phyloP scores from a whole-genome alignment of 2,113 vertebrate species.

The Paramisgurnus dabryanus region DNA sequence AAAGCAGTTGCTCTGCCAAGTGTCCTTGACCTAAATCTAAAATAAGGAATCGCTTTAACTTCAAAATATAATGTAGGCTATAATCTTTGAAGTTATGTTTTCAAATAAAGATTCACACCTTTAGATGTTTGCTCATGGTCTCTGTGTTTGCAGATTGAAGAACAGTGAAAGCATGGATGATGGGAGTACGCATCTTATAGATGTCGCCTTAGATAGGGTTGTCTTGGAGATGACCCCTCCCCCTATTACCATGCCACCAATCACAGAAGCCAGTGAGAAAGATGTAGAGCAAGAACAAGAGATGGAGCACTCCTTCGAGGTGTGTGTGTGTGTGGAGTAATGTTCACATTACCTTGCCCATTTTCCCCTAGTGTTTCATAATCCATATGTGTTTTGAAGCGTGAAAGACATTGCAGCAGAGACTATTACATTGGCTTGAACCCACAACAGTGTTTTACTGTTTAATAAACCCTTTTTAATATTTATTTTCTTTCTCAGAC shows the following conservation, averaged over 20 bases:
- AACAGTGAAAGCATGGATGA: conserved; percentile 62
- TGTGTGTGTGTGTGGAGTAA: conserved; percentile 8
- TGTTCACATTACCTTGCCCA: neutral
- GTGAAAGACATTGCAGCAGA: conserved; percentile 7
- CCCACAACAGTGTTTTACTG: neutral
- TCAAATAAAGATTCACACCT: neutral
- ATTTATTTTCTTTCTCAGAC: conserved; percentile 1
- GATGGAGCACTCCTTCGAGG: conserved; percentile 30
- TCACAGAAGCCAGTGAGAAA: conserved; percentile 44
- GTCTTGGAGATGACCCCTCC: conserved; percentile 59
- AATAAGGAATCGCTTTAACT: neutral
- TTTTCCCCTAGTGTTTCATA: neutral
- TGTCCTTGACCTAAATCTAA: neutral
- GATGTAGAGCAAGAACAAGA: conserved; percentile 8
- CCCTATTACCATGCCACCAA: conserved; percentile 49
- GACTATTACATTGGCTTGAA: conserved; percentile 1
- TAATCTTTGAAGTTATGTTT: neutral
- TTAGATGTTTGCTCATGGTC: neutral
- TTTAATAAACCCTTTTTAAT: neutral
- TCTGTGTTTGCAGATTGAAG: conserved; percentile 54
- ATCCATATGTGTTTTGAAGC: conserved; percentile 29
- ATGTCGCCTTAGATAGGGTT: conserved; percentile 50
- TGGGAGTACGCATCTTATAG: conserved; percentile 42
- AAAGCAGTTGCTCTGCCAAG: neutral
- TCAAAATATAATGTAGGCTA: neutral